Evolutionary conservation across 2,113 vertebrate genomes (phyloP), one percentile per base, ranked within the genome.

Genomic region (Leucosticte australis): DNA sequence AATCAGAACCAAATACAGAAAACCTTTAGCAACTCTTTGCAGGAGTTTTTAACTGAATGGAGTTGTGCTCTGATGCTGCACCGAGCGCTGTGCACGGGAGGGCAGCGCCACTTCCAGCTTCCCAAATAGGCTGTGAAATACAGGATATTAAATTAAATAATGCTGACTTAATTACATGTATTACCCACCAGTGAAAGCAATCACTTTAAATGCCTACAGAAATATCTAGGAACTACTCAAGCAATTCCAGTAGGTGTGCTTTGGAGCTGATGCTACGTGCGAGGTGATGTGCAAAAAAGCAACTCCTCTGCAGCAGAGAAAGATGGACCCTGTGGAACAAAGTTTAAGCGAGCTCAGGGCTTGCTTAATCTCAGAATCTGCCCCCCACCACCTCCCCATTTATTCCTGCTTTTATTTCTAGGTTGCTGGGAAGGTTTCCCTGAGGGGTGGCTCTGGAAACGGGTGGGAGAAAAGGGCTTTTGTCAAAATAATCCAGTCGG

Each of bases 141-240:
- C 65, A 55, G 94, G 84, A 92, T 89, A 86, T 90, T 94, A 62
- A 96, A 94, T 96, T 64, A 94, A 95, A 77, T 90, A 91, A 87
- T 0, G 1, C 71, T 3, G 3, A 35, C 50, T 96, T 93, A 90
- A 97, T 90, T 56, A 94, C 88, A 83, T 1, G 10, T 80, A 81
- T 86, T 85, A 90, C 69, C 75, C 81, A 84, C 88, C 68, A 82
- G 68, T 77, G 69, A 88, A 92, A 89, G 70, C 41, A 67, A 89
- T 33, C 67, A 6, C 57, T 88, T 81, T 22, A 44, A 90, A 87
- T 15, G 60, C 55, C 83, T 92, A 33, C 11, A 71, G 81, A 91
- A 95, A 82, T 88, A 91, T 31, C 69, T 46, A 88, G 92, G 81
- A 93, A 90, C 77, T 42, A 60, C 49, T 81, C 13, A 16, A 71